phyloP scores from a whole-genome alignment of 2,113 vertebrate genomes.

The Rhea pennata region DNA sequence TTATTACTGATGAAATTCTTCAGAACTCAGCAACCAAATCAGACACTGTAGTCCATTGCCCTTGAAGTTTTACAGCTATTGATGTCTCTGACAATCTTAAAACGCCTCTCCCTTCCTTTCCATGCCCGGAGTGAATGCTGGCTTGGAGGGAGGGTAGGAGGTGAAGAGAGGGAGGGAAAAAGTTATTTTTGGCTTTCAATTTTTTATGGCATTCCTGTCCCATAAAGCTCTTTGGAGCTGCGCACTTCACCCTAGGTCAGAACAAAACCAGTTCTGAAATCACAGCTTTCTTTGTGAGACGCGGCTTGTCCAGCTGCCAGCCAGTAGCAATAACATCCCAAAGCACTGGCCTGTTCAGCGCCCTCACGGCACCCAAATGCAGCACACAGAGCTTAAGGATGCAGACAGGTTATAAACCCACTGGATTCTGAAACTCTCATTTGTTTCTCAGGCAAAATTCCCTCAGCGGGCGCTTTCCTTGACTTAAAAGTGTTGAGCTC shows the following conservation, averaged over 20 bases:
- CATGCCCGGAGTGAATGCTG: not conserved
- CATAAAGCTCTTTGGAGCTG: not conserved
- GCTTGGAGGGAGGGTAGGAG: constrained; percentile 5
- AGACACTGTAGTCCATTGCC: not conserved
- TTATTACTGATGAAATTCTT: not conserved
- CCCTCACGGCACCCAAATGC: not conserved
- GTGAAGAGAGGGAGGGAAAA: not conserved
- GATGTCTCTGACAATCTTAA: not conserved
- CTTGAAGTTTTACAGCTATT: not conserved
- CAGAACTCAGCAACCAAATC: not conserved
- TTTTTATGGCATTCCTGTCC: not conserved
- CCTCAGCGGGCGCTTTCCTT: not conserved
- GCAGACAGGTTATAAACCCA: not conserved
- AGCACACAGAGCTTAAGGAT: not conserved
- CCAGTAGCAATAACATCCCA: not conserved
- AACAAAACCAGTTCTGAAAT: not conserved
- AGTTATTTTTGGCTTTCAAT: constrained; percentile 36
- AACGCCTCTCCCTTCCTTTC: not conserved
- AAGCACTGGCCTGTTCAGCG: rapidly evolving
- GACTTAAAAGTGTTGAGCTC: not conserved
- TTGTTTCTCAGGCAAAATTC: not conserved
- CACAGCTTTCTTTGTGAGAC: not conserved
- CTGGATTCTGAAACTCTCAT: not conserved
- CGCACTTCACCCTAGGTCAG: not conserved
- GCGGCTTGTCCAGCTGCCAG: not conserved